Evolutionary conservation across 2,113 vertebrate species (phyloP).

Genomic region (Peucedramus taeniatus): DNA sequence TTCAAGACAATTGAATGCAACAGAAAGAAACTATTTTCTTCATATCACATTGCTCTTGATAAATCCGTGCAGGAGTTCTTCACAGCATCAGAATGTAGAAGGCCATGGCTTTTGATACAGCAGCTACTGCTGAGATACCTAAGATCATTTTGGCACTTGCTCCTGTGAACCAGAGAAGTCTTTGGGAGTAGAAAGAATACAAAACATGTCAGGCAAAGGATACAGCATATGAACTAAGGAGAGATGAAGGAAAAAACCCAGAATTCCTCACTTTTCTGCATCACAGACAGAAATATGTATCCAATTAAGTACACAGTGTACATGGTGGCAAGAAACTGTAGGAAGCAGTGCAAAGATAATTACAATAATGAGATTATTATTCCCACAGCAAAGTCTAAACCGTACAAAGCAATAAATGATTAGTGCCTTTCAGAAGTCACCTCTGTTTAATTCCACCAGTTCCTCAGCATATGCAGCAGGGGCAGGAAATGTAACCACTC

Average conservation of each 20-base stretch:
- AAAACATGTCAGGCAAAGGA: neutral
- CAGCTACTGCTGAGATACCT: neutral
- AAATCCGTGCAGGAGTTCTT: neutral
- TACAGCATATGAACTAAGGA: neutral
- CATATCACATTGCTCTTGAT: neutral
- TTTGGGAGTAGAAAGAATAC: neutral
- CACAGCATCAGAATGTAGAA: neutral
- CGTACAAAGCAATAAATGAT: neutral
- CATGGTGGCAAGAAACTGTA: neutral
- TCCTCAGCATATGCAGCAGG: neutral
- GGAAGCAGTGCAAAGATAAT: neutral
- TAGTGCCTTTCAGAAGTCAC: neutral
- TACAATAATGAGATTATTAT: neutral
- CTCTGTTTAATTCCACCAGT: neutral
- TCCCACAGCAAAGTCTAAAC: neutral
- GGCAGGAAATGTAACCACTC: neutral
- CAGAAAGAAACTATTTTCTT: neutral
- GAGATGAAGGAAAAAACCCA: neutral
- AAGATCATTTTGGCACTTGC: neutral
- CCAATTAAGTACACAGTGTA: neutral
- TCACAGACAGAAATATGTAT: neutral
- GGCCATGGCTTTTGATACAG: neutral
- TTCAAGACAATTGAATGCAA: neutral
- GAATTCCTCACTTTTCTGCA: neutral
- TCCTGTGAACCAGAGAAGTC: neutral